phyloP scores from a whole-genome alignment of 2,888 invertebrate species.

The Scaptodrosophila latifasciaeformis region DNA sequence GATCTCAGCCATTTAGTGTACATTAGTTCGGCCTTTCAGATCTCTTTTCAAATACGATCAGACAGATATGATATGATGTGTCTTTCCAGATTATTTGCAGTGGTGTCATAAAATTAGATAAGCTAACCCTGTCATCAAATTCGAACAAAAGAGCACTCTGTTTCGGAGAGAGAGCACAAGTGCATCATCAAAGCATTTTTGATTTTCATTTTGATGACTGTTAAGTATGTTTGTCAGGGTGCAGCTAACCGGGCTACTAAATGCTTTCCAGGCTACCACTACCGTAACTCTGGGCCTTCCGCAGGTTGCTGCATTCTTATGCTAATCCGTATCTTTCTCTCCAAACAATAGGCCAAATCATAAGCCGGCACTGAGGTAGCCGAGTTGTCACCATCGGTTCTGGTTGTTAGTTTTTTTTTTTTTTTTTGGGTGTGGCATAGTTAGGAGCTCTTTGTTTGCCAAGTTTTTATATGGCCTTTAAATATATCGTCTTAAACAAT shows the following conservation, averaged over 20 bases:
- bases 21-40: too few species aligned
- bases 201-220: constrained; percentile 37
- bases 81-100: too few species aligned
- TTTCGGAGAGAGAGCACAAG: too few species aligned
- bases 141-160: too few species aligned
- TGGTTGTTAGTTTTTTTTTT: too few species aligned
- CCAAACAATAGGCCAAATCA: constrained; percentile 42
- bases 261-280: constrained; percentile 14
- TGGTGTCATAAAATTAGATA: too few species aligned
- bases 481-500: constrained; percentile 27
- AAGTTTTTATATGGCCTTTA: constrained; percentile 46
- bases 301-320: constrained; percentile 62
- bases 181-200: too few species aligned
- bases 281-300: constrained; percentile 21
- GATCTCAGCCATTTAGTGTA: too few species aligned
- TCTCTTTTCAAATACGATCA: too few species aligned
- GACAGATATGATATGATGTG: too few species aligned
- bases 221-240: constrained; percentile 45
- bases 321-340: constrained; percentile 47
- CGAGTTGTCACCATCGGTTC: constrained; percentile 28
- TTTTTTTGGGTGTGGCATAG: constrained; percentile 34
- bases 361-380: constrained; percentile 26
- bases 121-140: too few species aligned
- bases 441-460: constrained; percentile 52
- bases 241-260: constrained; percentile 36